Base-by-base conservation (phyloP, 2,797 vertebrate species). In the Catostomus latipinnis region DNA sequence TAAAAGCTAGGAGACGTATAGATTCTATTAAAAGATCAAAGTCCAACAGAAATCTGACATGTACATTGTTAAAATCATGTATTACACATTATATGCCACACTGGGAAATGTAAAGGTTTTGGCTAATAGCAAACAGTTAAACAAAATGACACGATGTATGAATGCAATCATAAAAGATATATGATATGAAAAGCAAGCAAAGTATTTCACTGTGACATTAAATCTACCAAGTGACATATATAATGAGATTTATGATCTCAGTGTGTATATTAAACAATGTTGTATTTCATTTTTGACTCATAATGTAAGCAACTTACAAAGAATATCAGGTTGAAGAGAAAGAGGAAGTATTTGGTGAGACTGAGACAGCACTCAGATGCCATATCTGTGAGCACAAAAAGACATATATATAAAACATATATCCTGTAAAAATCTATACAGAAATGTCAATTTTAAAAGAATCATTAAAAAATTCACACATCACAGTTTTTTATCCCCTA, bases 311-410 rank as follows among this genome's bases (percentile, higher is more conserved):
- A 69, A 89, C 89, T 90, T 85, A 90, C 89, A 82, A 85, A 87
- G 80, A 88, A 89, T 6, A 83, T 70, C 7, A 90, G 71, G 74
- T 90, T 90, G 82, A 90, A 90, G 50, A 90, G 81, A 80, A 89
- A 89, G 34, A 90, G 79, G 79, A 88, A 84, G 72, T 90, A 90
- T 82, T 90, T 90, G 68, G 82, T 88, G 82, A 89, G 6, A 81
- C 70, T 75, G 18, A 88, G 53, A 56, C 88, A 88, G 70, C 68
- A 76, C 45, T 87, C 83, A 74, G 85, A 86, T 63, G 82, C 83
- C 88, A 89, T 87, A 14, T 87, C 86, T 87, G 84, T 50, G 74
- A 78, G 9, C 48, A 54, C 43, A 12, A 70, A 83, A 80, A 67
- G 18, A 60, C 16, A 18, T 18, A 18, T 18, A 18, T 18, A 12